Conservation (phyloP, 1,140 invertebrate species). For the Sipha flava region DNA sequence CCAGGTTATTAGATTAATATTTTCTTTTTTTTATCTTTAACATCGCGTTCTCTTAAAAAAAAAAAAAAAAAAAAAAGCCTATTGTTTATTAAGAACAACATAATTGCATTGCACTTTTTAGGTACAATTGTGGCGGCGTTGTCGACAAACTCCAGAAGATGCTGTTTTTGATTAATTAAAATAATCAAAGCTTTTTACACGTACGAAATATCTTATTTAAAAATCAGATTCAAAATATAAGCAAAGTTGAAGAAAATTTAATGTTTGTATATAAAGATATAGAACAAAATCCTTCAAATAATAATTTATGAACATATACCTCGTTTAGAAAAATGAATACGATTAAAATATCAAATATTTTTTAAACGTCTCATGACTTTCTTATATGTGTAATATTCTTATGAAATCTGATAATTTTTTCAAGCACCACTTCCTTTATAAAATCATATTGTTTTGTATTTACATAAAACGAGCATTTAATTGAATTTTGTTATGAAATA, state of each 20-base stretch:
- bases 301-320: no score
- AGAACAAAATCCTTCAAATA: no score
- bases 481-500: not conserved
- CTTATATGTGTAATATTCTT: not conserved
- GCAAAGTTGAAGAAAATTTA: no score
- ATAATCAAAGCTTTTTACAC: not conserved
- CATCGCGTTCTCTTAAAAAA: not conserved
- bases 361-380: not conserved
- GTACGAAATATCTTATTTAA: no score
- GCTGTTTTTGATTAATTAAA: not conserved
- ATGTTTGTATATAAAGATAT: no score
- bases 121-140: not conserved
- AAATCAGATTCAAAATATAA: no score
- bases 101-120: not conserved
- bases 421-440: not conserved
- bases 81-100: not conserved
- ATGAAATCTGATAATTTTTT: not conserved
- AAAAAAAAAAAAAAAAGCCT: no score
- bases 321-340: no score
- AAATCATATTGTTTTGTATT: not conserved
- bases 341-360: no score
- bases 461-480: not conserved
- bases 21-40: not conserved
- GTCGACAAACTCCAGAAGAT: not conserved
- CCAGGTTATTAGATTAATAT: not conserved